These are phyloP conservation scores for Acridotheres tristis DNA, from an alignment of 2,797 vertebrate species.

Conservation along the genomic window DNA sequence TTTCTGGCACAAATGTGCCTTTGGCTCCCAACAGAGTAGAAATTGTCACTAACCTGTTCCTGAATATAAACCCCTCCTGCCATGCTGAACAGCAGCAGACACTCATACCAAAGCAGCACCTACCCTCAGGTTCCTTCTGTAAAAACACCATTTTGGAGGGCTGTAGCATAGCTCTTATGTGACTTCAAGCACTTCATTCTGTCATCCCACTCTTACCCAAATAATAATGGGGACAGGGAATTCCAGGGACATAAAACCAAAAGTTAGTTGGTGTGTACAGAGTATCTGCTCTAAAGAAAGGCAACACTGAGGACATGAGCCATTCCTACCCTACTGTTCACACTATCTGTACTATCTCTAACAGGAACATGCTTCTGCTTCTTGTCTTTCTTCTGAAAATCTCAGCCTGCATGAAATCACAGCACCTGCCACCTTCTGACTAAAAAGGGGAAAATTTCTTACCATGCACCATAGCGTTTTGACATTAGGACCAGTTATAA, in stretches of 20 bases:
- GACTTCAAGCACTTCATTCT: not conserved
- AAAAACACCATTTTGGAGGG: not conserved
- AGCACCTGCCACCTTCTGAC: not conserved
- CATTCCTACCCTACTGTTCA: not conserved
- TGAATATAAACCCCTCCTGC: not conserved
- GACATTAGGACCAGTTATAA: not conserved
- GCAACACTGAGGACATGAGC: not conserved
- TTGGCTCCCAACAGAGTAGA: not conserved
- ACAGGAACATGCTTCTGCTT: not conserved
- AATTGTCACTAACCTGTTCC: not conserved
- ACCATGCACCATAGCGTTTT: not conserved
- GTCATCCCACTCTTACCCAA: not conserved
- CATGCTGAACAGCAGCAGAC: not conserved
- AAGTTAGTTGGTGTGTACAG: not conserved
- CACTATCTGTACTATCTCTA: not conserved
- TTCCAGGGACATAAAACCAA: not conserved
- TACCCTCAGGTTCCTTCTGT: not conserved
- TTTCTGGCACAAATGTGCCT: not conserved
- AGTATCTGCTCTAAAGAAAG: not conserved
- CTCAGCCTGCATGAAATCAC: rapidly evolving
- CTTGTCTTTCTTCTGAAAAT: not conserved
- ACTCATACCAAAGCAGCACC: not conserved
- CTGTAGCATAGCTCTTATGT: not conserved
- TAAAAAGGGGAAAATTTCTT: not conserved
- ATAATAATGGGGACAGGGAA: not conserved